Percentiles rank a stretch among this genome's conserved stretches.
Evolutionary conservation across 2,113 vertebrate genomes (phyloP).

Genomic region (Chamaea fasciata): DNA sequence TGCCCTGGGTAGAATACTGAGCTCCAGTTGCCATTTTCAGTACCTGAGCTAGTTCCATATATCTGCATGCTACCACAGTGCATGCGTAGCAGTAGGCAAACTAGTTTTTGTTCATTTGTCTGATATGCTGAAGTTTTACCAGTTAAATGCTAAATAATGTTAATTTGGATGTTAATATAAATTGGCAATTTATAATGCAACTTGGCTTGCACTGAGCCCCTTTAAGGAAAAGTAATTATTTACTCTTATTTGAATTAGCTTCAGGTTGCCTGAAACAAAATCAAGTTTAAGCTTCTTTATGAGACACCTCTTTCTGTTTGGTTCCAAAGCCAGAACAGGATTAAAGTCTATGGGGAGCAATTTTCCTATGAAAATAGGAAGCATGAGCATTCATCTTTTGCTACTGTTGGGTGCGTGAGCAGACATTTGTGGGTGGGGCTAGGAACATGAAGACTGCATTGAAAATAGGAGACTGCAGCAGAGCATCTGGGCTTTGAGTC

Average conservation of each 20-base stretch:
- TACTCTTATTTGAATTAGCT: not conserved
- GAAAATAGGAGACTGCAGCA: not conserved
- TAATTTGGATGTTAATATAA: not conserved
- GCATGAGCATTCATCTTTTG: not conserved
- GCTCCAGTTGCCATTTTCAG: not conserved
- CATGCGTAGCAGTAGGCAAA: accelerated
- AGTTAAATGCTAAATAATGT: not conserved
- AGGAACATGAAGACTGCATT: not conserved
- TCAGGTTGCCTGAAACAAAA: not conserved
- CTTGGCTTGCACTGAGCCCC: not conserved
- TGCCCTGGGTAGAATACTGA: not conserved
- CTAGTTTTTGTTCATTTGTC: not conserved
- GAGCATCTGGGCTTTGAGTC: not conserved
- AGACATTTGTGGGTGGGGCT: not conserved
- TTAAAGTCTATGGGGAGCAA: not conserved
- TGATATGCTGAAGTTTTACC: not conserved
- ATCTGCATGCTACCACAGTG: not conserved
- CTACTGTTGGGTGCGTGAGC: not conserved
- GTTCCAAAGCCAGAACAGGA: not conserved
- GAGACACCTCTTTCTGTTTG: not conserved
- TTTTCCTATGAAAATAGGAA: not conserved
- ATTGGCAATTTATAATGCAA: not conserved
- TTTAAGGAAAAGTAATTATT: not conserved
- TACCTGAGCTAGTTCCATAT: not conserved
- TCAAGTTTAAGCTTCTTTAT: not conserved